Evolutionary conservation across 2,888 invertebrate genomes (phyloP), one percentile per base, ranked within the genome.

Genomic region (Merodon equestris): DNA sequence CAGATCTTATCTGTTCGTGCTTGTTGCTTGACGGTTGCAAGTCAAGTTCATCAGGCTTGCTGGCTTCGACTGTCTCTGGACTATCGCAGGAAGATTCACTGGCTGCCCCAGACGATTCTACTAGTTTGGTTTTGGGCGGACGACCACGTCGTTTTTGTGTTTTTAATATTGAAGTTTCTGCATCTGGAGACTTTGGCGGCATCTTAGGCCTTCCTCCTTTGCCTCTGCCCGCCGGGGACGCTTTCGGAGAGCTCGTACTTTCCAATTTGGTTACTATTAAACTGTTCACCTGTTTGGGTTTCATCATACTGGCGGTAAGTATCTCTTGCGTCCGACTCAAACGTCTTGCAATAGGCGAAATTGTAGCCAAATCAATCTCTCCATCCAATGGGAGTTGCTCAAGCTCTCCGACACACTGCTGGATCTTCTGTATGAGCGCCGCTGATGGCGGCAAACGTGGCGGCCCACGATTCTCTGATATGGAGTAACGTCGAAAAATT

Each of bases 251-350:
- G 42, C 45, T 17, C 17, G 51, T 27, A 9, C 85, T 86, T 53
- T 83, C 86, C 34, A 87, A 85, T 74, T 87, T 86, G 5, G 87
- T 86, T 27, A 87, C 84, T 79, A 87, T 87, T 17, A 73, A 38
- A 40, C 67, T 74, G 38, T 14, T 76, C 27, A 71, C 64, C 27
- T 76, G 81, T 9, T 76, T 81, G 1, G 76, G 75, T 17, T 75
- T 81, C 48, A 81, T 77, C 76, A 85, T 81, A n/a, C 71, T 84
- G 14, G 84, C 83, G 12, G 83, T 83, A 7, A 84, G 83, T 54
- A 84, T 84, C 38, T 85, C 84, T 15, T 85, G 84, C 0, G 84
- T 84, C 42, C 84, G 83, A 71, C 83, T 84, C 12, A 84, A 61
- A 10, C 84, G 83, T 4, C 83, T 73, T 13, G 83, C 82, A 13